These are phyloP conservation scores for Cebidichthys violaceus DNA, from an alignment of 2,113 vertebrate genomes.

Conservation along the genomic window DNA sequence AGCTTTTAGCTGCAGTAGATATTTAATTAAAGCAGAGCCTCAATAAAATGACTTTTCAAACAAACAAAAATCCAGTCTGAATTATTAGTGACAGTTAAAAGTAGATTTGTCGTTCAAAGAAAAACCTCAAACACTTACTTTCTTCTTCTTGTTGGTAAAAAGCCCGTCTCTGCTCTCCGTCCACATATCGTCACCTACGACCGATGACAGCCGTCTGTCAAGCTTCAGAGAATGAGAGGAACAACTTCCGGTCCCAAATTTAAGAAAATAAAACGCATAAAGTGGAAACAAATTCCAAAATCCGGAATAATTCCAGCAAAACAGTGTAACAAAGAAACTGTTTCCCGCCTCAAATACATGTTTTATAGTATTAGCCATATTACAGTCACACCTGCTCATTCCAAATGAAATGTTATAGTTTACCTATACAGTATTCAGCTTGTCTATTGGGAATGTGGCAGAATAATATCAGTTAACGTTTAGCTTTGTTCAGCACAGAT, in stretches of 20 bases:
- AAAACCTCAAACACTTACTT: constrained; percentile 50
- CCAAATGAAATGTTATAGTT: background rate
- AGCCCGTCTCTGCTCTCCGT: constrained; percentile 50
- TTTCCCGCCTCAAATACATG: background rate
- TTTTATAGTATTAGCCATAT: background rate
- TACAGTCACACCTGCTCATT: background rate
- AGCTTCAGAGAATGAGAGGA: rapidly evolving
- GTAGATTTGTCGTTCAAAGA: no score
- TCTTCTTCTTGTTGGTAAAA: constrained; percentile 43
- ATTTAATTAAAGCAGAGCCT: background rate
- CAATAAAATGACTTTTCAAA: background rate
- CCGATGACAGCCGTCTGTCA: background rate
- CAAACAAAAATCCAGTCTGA: background rate
- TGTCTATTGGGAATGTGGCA: background rate
- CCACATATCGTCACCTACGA: constrained; percentile 51
- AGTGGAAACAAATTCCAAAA: background rate
- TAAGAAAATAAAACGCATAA: background rate
- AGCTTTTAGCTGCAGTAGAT: no score
- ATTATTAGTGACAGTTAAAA: background rate
- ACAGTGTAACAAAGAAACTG: no score
- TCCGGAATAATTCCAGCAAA: background rate
- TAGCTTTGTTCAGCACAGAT: background rate
- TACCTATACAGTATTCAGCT: background rate
- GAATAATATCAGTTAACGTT: no score
- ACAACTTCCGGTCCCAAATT: background rate